A percentile compares a stretch with the other conserved stretches of the same genome.
phyloP scores from a whole-genome alignment of 2,113 vertebrate species.

The Neolamprologus hecqui region DNA sequence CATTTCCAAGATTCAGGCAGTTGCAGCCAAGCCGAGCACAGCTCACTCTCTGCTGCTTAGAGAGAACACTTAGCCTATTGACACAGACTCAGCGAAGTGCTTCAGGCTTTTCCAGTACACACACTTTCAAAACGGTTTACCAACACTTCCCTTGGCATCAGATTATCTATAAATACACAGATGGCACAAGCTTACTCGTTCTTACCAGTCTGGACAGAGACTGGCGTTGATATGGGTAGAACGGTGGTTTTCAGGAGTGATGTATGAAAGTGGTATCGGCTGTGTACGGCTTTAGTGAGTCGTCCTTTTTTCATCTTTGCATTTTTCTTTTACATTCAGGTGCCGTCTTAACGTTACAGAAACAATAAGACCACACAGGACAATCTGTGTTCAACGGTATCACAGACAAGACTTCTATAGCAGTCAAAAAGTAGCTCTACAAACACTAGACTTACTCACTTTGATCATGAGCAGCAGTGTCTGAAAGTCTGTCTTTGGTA shows the following conservation, averaged over 20 bases:
- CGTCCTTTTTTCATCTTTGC: background rate
- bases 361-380: background rate
- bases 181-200: background rate
- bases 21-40: slow-evolving; percentile 21
- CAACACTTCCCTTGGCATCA: slow-evolving; percentile 30
- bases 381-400: background rate
- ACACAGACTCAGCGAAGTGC: slow-evolving; percentile 42
- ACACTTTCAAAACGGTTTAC: slow-evolving; percentile 17
- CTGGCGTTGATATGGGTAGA: background rate
- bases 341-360: background rate
- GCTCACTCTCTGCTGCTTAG: slow-evolving; percentile 34
- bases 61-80: slow-evolving; percentile 57
- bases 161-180: slow-evolving; percentile 16
- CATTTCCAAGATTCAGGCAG: background rate
- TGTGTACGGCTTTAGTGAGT: background rate
- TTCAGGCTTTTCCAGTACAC: slow-evolving; percentile 29
- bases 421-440: background rate
- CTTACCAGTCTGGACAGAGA: background rate
- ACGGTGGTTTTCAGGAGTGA: background rate
- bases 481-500: background rate
- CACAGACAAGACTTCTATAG: background rate
- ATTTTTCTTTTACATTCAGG: background rate
- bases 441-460: slow-evolving; percentile 11
- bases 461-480: slow-evolving; percentile 11
- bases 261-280: background rate